These are phyloP conservation scores for Atlantisia rogersi DNA, from an alignment of 2,113 vertebrate genomes.

Conservation along the genomic window DNA sequence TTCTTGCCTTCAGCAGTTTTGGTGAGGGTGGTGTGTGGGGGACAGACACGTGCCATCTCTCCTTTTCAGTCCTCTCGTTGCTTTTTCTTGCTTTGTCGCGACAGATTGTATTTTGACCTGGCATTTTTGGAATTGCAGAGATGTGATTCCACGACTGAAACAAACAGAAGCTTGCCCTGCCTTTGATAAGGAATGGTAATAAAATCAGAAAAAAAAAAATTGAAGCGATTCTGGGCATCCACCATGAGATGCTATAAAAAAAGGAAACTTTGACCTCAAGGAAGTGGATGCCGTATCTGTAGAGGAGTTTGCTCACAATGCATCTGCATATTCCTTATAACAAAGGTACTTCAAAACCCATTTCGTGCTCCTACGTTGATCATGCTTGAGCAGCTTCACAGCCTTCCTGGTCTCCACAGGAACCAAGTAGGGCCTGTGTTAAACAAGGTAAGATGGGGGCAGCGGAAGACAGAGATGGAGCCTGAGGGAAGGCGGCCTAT, in stretches of 20 bases:
- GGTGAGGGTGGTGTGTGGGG: not conserved
- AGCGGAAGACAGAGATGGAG: not conserved
- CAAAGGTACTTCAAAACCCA: not conserved
- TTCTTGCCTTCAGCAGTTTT: not conserved
- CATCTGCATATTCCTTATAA: not conserved
- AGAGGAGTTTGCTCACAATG: not conserved
- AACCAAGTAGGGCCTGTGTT: not conserved
- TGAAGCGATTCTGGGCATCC: not conserved
- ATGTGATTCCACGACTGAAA: not conserved
- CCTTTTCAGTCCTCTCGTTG: not conserved
- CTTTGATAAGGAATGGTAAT: not conserved
- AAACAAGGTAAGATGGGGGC: not conserved
- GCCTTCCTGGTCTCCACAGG: not conserved
- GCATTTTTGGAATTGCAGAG: not conserved
- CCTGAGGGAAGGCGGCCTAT: not conserved
- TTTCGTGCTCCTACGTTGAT: not conserved
- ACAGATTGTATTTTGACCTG: not conserved
- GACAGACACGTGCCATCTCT: fast-evolving
- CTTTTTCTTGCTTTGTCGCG: not conserved
- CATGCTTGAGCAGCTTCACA: not conserved
- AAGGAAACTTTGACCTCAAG: not conserved
- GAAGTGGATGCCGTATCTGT: not conserved
- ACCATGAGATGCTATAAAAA: not conserved
- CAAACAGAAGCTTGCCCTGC: not conserved
- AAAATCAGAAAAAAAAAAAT: not conserved